Percentiles rank a stretch among this genome's conserved stretches.
phyloP scores from a whole-genome alignment of 2,797 vertebrate genomes.

The Hemibagrus guttatus region DNA sequence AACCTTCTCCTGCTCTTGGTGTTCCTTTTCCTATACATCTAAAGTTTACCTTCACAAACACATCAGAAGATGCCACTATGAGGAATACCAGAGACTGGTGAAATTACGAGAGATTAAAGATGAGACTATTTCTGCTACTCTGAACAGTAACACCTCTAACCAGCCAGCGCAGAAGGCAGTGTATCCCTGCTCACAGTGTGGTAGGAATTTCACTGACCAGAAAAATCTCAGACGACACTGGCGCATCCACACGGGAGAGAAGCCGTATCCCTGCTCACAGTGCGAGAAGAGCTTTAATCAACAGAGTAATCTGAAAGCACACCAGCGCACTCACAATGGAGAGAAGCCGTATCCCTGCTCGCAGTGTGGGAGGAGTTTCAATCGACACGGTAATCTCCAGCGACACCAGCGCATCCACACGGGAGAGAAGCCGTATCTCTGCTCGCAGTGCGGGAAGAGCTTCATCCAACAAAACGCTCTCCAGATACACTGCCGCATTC shows the following conservation, averaged over 20 bases:
- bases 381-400: not conserved
- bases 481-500: not conserved
- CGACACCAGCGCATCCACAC: not conserved
- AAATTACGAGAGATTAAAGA: not conserved
- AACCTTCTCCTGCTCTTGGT: not conserved
- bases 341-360: not conserved
- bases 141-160: not conserved
- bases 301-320: not conserved
- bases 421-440: not conserved
- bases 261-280: not conserved
- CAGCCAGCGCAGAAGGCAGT: not conserved
- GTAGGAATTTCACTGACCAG: not conserved
- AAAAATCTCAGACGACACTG: not conserved
- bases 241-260: not conserved
- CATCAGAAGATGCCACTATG: not conserved
- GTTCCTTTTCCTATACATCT: not conserved
- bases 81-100: not conserved
- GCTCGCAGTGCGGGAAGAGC: not conserved
- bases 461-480: not conserved
- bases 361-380: not conserved
- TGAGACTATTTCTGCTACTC: not conserved
- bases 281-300: not conserved
- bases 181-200: not conserved
- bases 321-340: not conserved
- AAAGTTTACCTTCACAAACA: constrained; percentile 1